Percentiles rank a stretch among this genome's conserved stretches.
These are phyloP conservation scores for Laticauda laticaudata DNA, from an alignment of 2,113 vertebrate genomes.

Conservation along the genomic window DNA sequence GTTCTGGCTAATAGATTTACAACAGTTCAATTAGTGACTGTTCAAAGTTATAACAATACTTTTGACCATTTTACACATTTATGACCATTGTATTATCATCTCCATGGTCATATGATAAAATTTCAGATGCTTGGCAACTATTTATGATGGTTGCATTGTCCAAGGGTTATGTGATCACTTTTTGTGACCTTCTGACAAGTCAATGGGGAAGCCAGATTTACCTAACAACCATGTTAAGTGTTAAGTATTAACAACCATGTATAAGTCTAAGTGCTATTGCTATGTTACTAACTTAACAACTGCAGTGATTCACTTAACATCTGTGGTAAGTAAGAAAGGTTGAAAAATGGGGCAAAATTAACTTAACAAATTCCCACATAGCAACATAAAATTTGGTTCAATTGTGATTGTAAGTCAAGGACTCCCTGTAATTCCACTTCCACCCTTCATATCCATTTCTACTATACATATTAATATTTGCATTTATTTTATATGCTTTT, in stretches of 20 bases:
- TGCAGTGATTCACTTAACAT: not conserved
- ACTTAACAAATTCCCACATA: not conserved
- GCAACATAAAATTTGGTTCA: not conserved
- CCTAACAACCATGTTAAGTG: not conserved
- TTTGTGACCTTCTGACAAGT: not conserved
- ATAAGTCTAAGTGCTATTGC: no score
- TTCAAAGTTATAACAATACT: not conserved
- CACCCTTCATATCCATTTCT: not conserved
- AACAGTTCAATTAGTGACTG: not conserved
- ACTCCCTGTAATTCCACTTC: not conserved
- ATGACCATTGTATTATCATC: not conserved
- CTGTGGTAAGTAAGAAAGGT: not conserved
- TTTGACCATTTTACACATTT: not conserved
- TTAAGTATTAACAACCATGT: no score
- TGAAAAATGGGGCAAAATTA: not conserved
- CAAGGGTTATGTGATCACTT: not conserved
- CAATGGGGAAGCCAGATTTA: not conserved
- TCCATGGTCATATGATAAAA: not conserved
- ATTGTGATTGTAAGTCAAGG: not conserved
- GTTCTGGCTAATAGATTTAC: not conserved
- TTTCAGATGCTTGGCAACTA: not conserved
- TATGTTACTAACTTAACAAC: not conserved
- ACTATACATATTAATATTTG: not conserved
- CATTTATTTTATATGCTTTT: not conserved
- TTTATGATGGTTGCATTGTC: not conserved